These are phyloP conservation scores for Drosophila pseudoananassae DNA, from an alignment of 1,140 invertebrate genomes.

Conservation along the genomic window DNA sequence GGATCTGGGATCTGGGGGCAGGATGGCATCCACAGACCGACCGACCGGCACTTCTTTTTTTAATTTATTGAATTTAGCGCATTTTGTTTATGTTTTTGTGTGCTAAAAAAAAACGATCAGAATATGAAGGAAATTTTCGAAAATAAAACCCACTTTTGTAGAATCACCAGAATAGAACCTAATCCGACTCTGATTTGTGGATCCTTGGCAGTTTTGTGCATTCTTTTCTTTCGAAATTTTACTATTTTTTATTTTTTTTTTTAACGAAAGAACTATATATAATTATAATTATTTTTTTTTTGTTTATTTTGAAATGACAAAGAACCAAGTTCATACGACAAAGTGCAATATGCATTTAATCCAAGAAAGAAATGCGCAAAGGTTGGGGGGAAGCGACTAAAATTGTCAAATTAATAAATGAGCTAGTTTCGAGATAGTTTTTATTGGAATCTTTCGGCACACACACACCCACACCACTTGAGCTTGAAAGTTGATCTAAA, in stretches of 20 bases:
- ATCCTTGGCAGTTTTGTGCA: background rate
- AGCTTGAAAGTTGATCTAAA: conserved; percentile 7
- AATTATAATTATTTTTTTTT: conserved; percentile 24
- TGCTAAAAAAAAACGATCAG: conserved; percentile 35
- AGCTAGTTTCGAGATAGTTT: background rate
- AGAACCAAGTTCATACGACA: conserved; percentile 72
- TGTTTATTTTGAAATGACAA: conserved; percentile 34
- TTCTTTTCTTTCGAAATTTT: background rate
- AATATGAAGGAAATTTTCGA: background rate
- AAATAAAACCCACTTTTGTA: background rate
- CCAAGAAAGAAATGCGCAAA: conserved; percentile 23
- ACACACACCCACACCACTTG: background rate
- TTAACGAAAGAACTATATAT: conserved; percentile 2
- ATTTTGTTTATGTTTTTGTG: conserved; percentile 61
- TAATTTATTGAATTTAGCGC: conserved; percentile 53
- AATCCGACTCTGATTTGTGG: background rate
- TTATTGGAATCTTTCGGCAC: background rate
- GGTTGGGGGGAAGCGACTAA: conserved; percentile 5
- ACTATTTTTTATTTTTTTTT: conserved; percentile 1
- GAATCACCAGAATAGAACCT: background rate
- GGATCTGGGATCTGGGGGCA: background rate
- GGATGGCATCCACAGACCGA: no score
- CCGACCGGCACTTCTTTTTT: conserved; percentile 4
- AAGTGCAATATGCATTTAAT: conserved; percentile 74
- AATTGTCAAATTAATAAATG: background rate